Percentiles rank a stretch among this genome's conserved stretches.
Conservation (phyloP, 2,888 invertebrate species). For the Erebia ligea region DNA sequence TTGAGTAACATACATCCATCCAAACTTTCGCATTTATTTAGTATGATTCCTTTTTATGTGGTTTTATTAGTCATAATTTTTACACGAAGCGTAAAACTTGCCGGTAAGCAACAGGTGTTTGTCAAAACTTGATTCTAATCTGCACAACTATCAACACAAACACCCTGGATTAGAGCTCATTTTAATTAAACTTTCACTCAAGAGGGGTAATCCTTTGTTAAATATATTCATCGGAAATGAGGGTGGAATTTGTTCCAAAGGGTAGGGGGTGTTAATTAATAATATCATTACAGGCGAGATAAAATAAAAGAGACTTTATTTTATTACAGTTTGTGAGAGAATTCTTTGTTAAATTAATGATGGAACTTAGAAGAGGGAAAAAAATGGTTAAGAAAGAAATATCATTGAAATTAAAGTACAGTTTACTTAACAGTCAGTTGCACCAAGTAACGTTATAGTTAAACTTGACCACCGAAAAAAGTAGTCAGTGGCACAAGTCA, state of each 20-base stretch:
- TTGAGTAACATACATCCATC: too few relatives aligned
- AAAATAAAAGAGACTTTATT: not conserved
- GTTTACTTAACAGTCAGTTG: too few relatives aligned
- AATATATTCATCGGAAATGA: slow-evolving; percentile 12
- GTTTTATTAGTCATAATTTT: not conserved
- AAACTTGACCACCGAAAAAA: too few relatives aligned
- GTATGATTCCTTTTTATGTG: too few relatives aligned
- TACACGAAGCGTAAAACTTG: slow-evolving; percentile 6
- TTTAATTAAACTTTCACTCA: not conserved
- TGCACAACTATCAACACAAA: slow-evolving; percentile 3
- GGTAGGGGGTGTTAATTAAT: slow-evolving; percentile 2
- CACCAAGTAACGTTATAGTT: too few relatives aligned
- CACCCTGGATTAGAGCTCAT: not conserved
- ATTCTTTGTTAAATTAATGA: not conserved
- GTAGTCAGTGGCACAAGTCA: too few relatives aligned
- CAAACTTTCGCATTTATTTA: too few relatives aligned
- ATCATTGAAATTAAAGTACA: too few relatives aligned
- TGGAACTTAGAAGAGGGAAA: not conserved
- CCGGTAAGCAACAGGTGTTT: slow-evolving; percentile 7
- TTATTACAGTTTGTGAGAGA: not conserved
- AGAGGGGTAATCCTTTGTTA: slow-evolving; percentile 6
- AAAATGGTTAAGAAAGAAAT: not conserved
- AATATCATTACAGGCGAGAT: not conserved
- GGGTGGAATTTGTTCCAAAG: slow-evolving; percentile 4
- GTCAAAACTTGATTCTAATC: not conserved